These are phyloP conservation scores for Chymomyza amoena DNA, from an alignment of 2,888 invertebrate genomes.

Conservation along the genomic window DNA sequence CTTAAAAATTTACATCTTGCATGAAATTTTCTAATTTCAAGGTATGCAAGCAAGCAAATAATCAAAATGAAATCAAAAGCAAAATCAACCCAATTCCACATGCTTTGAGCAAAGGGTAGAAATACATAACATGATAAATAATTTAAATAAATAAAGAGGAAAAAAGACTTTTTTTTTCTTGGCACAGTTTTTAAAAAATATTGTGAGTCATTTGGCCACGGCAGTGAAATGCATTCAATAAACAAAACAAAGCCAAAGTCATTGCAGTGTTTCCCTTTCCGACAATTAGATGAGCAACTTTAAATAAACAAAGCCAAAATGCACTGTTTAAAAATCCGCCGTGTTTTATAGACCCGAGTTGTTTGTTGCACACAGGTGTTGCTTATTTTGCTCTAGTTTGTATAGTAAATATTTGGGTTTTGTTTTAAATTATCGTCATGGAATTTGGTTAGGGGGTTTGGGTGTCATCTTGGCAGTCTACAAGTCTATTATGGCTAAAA, in stretches of 20 bases:
- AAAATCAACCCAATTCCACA: neutral
- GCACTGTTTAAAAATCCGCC: slow-evolving; percentile 16
- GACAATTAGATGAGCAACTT: slow-evolving; percentile 41
- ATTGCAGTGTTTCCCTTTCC: neutral
- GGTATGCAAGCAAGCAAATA: slow-evolving; percentile 20
- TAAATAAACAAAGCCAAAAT: slow-evolving; percentile 26
- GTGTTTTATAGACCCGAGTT: neutral
- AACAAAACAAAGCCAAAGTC: slow-evolving; percentile 31
- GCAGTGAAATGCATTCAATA: slow-evolving; percentile 57
- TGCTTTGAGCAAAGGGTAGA: neutral
- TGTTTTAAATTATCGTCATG: slow-evolving; percentile 7
- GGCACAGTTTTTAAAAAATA: slow-evolving; percentile 38
- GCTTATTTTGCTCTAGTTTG: slow-evolving; percentile 7
- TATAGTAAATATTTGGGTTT: neutral
- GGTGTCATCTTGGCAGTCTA: slow-evolving; percentile 37
- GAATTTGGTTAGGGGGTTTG: slow-evolving; percentile 29
- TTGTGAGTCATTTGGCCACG: slow-evolving; percentile 60
- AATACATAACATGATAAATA: neutral
- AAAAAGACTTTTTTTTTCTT: slow-evolving; percentile 29
- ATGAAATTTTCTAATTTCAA: slow-evolving; percentile 43
- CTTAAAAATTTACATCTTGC: slow-evolving; percentile 35
- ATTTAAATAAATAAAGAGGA: slow-evolving; percentile 28
- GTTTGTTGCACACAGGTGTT: slow-evolving; percentile 32
- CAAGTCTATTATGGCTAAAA: neutral
- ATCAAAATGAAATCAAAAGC: neutral